Base-by-base conservation (phyloP, 2,797 vertebrate genomes). In the Microcaecilia unicolor region DNA sequence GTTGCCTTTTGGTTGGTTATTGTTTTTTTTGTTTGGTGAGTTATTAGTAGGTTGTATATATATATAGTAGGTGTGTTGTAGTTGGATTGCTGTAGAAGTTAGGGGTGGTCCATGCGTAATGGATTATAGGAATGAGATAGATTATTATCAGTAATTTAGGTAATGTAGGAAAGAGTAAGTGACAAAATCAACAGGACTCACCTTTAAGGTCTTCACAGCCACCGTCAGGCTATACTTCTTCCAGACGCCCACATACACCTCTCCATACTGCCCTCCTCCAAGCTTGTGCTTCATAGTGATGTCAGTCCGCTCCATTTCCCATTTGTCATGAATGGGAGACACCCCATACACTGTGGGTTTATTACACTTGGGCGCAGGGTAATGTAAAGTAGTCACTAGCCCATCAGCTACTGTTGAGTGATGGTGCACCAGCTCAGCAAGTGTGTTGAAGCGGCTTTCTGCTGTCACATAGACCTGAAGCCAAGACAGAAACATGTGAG, bases 221-320 rank as follows among this genome's bases (percentile, higher is more conserved):
- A 98, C 95, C 0, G 95, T 98, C 45, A 98, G 89, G 67, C 83
- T 98, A 70, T 99, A 99, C 53, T 96, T 98, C 48, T 97, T 98
- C 96, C 95, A 98, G 52, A 98, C 83, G 1, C 95, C 95, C 18
- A 97, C 96, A 0, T 98, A 99, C 37, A 99, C 96, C 67, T 99
- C 96, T 2, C 96, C 96, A 5, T 99, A 99, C 66, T 99, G 96
- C 44, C 96, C 96, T 12, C 96, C 96, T 23, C 96, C 96, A 2
- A 99, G 86, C 61, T 99, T 99, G 90, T 99, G 96, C 87, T 98
- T 99, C 96, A 99, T 99, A 72, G 96, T 98, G 75, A 99, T 99
- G 61, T 99, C 96, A 5, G 96, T 99, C 48, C 96, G 85, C 57
- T 99, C 96, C 94, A 99, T 99, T 78, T 99, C 96, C 96, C 96